These are phyloP conservation scores for Babyrousa celebensis DNA, from an alignment of 2,797 vertebrate species.

Conservation along the genomic window DNA sequence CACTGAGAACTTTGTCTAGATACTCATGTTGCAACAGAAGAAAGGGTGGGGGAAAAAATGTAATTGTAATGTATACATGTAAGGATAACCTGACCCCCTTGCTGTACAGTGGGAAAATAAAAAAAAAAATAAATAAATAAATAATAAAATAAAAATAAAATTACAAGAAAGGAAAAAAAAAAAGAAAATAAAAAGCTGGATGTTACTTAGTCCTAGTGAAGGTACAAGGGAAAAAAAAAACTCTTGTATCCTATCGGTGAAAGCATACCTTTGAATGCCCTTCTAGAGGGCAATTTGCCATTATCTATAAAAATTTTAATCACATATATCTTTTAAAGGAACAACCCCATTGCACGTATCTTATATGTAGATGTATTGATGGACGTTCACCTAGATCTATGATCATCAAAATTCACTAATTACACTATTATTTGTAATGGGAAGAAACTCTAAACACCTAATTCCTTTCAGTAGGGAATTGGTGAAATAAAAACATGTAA, in stretches of 20 bases:
- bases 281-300: background rate
- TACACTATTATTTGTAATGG: background rate
- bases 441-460: background rate
- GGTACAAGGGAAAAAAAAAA: background rate
- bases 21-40: too few species aligned
- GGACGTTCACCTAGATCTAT: background rate
- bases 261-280: background rate
- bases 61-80: too few species aligned
- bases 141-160: too few species aligned
- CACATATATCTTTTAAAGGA: background rate
- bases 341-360: background rate
- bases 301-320: slow-evolving; percentile 2
- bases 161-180: too few species aligned
- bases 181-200: background rate
- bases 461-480: background rate
- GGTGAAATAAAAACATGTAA: slow-evolving; percentile 16
- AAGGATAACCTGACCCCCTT: too few species aligned
- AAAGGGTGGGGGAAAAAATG: too few species aligned
- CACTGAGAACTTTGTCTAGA: too few species aligned
- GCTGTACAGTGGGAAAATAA: too few species aligned
- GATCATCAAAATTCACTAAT: slow-evolving; percentile 11
- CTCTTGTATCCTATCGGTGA: background rate
- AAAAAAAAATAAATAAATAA: too few species aligned
- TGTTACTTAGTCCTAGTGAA: background rate
- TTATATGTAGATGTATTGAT: background rate